phyloP scores from a whole-genome alignment of 2,113 vertebrate species.

The Pluvianellus socialis region DNA sequence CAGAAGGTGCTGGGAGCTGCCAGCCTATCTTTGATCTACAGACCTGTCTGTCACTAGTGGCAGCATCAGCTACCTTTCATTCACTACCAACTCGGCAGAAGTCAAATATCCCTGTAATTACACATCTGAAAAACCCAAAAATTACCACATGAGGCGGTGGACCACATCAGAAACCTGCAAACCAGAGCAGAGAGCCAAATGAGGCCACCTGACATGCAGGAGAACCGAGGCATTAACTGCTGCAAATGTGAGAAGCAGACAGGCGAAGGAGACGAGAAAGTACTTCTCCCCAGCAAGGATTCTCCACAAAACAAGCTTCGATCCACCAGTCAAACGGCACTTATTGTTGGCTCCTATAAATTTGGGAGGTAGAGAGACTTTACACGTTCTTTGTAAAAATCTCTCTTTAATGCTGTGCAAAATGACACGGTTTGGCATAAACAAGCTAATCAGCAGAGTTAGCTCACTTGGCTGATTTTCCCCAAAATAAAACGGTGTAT shows the following conservation, averaged over 20 bases:
- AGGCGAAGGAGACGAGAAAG: neutral
- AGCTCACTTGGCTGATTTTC: neutral
- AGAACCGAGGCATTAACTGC: neutral
- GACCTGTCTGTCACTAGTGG: neutral
- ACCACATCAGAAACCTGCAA: neutral
- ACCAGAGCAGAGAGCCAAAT: neutral
- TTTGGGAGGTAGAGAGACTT: neutral
- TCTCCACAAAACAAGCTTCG: neutral
- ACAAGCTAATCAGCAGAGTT: neutral
- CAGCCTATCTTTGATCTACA: neutral
- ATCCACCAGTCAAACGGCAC: neutral
- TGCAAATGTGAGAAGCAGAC: neutral
- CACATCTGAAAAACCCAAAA: neutral
- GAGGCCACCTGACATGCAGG: neutral
- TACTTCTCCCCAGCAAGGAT: neutral
- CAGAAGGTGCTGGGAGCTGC: neutral
- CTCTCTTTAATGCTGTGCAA: neutral
- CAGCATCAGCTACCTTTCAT: neutral
- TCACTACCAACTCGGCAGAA: neutral
- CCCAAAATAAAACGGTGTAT: neutral
- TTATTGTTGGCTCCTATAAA: neutral
- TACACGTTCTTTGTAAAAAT: neutral
- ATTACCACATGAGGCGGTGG: neutral
- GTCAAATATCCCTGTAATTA: neutral
- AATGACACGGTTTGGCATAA: neutral